phyloP scores from a whole-genome alignment of 2,797 vertebrate species.

The Anas flavirostris region DNA sequence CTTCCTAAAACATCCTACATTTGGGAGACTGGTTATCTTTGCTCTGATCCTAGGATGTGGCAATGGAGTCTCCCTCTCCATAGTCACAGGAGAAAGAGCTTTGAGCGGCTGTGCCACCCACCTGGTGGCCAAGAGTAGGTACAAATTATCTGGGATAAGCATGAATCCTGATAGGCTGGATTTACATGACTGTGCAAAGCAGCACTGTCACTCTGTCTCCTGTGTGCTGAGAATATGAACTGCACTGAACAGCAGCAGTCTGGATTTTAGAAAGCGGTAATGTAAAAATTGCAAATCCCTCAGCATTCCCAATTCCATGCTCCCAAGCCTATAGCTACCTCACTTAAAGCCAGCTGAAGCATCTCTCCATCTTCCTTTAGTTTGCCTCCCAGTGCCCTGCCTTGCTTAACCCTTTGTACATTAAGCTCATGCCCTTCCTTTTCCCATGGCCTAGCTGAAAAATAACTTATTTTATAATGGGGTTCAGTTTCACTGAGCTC shows the following conservation, averaged over 20 bases:
- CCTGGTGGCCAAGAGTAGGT: not conserved
- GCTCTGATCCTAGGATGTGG: not conserved
- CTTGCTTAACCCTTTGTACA: not conserved
- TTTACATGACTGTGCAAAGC: not conserved
- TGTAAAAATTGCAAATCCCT: not conserved
- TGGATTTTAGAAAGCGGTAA: not conserved
- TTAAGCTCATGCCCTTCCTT: not conserved
- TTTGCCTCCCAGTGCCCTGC: not conserved
- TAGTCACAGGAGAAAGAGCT: not conserved
- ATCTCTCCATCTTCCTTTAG: not conserved
- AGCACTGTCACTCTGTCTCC: not conserved
- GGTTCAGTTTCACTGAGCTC: not conserved
- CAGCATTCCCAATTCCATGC: not conserved
- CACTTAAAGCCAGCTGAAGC: not conserved
- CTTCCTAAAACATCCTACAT: not conserved
- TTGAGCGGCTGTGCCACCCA: not conserved
- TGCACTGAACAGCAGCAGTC: not conserved
- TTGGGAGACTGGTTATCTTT: not conserved
- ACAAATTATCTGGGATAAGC: not conserved
- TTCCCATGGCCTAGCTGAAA: not conserved
- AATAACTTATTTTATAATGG: not conserved
- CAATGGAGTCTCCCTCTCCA: not conserved
- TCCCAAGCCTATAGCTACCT: not conserved
- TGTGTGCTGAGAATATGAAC: not conserved
- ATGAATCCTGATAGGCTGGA: not conserved